phyloP scores from a whole-genome alignment of 2,888 invertebrate genomes.

The Amiota communis region DNA sequence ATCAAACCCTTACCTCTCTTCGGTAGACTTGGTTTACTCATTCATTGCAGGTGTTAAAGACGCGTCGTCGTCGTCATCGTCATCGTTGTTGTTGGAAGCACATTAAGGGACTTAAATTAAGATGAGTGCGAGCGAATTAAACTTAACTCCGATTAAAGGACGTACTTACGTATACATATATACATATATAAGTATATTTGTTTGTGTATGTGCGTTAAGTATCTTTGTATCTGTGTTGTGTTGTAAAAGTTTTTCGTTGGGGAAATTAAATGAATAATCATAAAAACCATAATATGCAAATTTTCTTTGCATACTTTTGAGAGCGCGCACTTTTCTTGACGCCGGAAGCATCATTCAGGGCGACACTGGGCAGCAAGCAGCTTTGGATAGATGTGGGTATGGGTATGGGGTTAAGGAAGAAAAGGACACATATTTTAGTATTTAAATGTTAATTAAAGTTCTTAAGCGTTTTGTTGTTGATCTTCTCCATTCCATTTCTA shows the following conservation, averaged over 20 bases:
- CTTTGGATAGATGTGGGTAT: background rate
- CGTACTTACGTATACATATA: background rate
- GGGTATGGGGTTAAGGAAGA: background rate
- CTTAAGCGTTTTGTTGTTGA: conserved; percentile 20
- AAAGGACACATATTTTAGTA: conserved; percentile 9
- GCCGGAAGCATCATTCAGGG: background rate
- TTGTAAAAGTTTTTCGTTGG: background rate
- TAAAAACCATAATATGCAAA: conserved; percentile 23
- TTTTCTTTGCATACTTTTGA: conserved; percentile 12
- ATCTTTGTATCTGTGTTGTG: background rate
- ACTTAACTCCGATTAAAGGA: conserved; percentile 25
- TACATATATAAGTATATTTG: background rate
- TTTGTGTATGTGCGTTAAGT: background rate
- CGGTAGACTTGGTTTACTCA: too few species aligned
- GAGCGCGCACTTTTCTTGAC: background rate
- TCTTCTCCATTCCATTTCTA: background rate
- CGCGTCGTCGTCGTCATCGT: background rate
- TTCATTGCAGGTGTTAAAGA: conserved; percentile 25
- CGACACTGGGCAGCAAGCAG: background rate
- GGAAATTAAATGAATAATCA: conserved; percentile 16
- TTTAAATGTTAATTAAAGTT: conserved; percentile 16
- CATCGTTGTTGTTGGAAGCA: conserved; percentile 21
- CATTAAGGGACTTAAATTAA: conserved; percentile 32
- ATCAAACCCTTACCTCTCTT: too few species aligned
- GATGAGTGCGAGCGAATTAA: conserved; percentile 32